phyloP scores from a whole-genome alignment of 2,888 invertebrate species.

The Trissoscelio sp. region DNA sequence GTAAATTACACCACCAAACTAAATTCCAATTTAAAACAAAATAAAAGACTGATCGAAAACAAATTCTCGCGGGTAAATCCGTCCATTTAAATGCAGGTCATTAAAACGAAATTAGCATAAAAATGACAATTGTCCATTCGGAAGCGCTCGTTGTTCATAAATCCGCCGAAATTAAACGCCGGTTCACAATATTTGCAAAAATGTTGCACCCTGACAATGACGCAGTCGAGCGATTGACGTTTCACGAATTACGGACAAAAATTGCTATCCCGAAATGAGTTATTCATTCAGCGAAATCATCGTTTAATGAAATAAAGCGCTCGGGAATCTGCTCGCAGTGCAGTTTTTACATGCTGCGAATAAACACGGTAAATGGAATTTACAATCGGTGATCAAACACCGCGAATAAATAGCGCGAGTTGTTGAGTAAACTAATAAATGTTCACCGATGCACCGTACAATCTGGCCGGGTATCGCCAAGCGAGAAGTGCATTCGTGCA shows the following conservation, averaged over 20 bases:
- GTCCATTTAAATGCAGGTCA: too few relatives aligned
- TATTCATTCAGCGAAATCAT: slow-evolving; percentile 50
- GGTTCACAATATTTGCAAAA: slow-evolving; percentile 30
- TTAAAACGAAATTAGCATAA: slow-evolving; percentile 23
- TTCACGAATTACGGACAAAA: slow-evolving; percentile 29
- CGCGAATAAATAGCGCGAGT: slow-evolving; percentile 60
- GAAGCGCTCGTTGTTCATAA: slow-evolving; percentile 1
- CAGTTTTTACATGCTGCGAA: slow-evolving; percentile 43
- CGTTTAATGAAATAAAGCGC: slow-evolving; percentile 52
- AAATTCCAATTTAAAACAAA: too few relatives aligned
- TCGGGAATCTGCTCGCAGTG: slow-evolving; percentile 29
- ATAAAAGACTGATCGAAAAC: too few relatives aligned
- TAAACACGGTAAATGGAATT: slow-evolving; percentile 58
- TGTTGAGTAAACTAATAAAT: slow-evolving; percentile 61
- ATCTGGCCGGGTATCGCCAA: slow-evolving; percentile 27
- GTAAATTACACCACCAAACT: too few relatives aligned
- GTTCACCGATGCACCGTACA: slow-evolving; percentile 34
- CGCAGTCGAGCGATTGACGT: slow-evolving; percentile 18
- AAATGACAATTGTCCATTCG: background rate
- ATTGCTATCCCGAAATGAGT: slow-evolving; percentile 31
- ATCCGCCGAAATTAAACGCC: slow-evolving; percentile 7
- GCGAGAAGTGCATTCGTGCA: slow-evolving; percentile 19
- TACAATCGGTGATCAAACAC: slow-evolving; percentile 63
- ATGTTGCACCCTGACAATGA: slow-evolving; percentile 12
- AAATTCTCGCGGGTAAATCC: too few relatives aligned